Evolutionary conservation across 2,888 invertebrate species (phyloP), one percentile per base, ranked within the genome.

Genomic region (Pollenia griseotomentosa): DNA sequence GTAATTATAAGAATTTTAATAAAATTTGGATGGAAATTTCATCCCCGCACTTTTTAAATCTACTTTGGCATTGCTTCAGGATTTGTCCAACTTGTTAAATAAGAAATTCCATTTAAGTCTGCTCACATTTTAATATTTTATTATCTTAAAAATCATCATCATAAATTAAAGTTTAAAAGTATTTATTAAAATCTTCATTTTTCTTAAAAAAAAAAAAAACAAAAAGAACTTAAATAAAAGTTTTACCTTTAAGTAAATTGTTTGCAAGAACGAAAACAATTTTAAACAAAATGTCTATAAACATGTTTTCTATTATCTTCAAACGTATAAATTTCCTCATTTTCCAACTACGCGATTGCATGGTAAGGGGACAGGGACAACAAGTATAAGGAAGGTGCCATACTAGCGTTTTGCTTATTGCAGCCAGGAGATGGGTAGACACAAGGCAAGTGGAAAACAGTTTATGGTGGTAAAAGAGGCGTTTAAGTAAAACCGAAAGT

Each of bases 401-500:
- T 48, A 71, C 78, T 57, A 53, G 23, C 46, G 44, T 61, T 51
- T 8, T 23, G 33, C 55, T 77, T 75, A 77, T 83, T 44, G 74
- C 48, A 70, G n/a, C n/a, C 44, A 23, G 7, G 46, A 23, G 23
- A 59, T 55, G 10, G 33, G 63, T 46, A 6, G 12, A 19, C 8
- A 51, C 57, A 59, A 83, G 44, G 65, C 65, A 65, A 77, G 66
- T 63, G 75, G 65, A 71, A 80, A 80, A 83, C 77, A 57, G 71
- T 83, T 86, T 80, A 83, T 68, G 86, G 48, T 73, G 71, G 65
- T 65, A 71, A 71, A 77, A 86, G 59, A 71, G 79, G 75, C 71
- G 80, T 66, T 86, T 73, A 83, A 68, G 46, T 77, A 81, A 87
- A 87, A 83, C 86, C 77, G 73, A 87, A 87, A 87, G 83, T 86